Conservation (phyloP, 53 echinoderm and acorn worm species). For the Arbacia lixula region DNA sequence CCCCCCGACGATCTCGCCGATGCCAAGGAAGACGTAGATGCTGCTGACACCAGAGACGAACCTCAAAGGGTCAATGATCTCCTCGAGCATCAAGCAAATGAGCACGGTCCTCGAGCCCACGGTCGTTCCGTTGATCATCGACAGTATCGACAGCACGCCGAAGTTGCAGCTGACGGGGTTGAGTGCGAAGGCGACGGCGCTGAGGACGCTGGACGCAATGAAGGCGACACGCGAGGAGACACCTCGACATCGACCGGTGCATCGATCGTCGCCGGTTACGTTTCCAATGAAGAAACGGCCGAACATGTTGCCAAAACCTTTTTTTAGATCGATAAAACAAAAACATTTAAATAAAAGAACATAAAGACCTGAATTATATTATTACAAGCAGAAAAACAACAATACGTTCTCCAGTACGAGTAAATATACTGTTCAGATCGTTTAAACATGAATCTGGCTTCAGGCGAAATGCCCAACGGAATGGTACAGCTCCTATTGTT, state of each 20-base stretch:
- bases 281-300: slow-evolving; percentile 2
- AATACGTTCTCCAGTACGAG: too few relatives aligned
- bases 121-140: neutral
- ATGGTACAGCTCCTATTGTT: too few relatives aligned
- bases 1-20: slow-evolving; percentile 5
- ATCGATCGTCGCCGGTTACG: too few relatives aligned
- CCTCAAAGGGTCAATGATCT: neutral
- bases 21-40: neutral
- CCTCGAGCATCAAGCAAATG: slow-evolving; percentile 3
- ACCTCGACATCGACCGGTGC: too few relatives aligned
- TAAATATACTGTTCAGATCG: too few relatives aligned
- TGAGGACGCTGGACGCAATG: neutral
- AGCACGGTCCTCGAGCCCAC: neutral
- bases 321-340: too few relatives aligned
- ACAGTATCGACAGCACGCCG: neutral
- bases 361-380: too few relatives aligned
- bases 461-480: too few relatives aligned
- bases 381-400: too few relatives aligned
- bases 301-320: neutral
- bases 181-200: neutral
- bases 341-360: too few relatives aligned
- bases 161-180: neutral
- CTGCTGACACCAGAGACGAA: neutral
- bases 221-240: neutral
- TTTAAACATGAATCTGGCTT: too few relatives aligned